phyloP scores from a whole-genome alignment of 2,113 vertebrate species.

The Macroglossus sobrinus region DNA sequence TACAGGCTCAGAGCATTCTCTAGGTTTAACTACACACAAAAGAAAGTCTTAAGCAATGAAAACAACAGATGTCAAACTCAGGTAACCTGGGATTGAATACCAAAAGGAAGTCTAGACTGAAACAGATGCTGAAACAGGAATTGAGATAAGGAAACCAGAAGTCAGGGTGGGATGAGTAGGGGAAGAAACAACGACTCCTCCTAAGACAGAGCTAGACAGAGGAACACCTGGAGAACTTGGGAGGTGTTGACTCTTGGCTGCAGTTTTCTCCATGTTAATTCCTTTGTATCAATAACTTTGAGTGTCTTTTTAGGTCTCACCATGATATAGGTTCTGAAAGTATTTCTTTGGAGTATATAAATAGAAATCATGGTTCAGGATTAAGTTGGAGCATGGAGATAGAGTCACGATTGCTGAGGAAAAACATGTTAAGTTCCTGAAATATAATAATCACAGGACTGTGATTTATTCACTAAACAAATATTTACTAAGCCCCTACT shows the following conservation, averaged over 20 bases:
- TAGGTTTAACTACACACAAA: not conserved
- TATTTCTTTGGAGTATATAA: not conserved
- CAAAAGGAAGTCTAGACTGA: not conserved
- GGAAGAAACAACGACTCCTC: not conserved
- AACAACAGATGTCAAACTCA: slow-evolving; percentile 41
- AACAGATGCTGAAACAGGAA: slow-evolving; percentile 26
- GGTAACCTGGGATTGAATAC: not conserved
- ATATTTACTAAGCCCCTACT: not conserved
- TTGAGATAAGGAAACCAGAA: slow-evolving; percentile 12
- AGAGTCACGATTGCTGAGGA: not conserved
- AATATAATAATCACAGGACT: not conserved
- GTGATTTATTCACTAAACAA: not conserved
- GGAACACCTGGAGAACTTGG: not conserved
- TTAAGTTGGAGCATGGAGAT: not conserved
- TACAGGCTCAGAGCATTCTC: not conserved
- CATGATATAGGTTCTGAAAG: not conserved
- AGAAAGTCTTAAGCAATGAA: not conserved
- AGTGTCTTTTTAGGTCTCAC: not conserved
- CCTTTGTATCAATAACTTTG: not conserved
- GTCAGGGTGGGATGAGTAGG: not conserved
- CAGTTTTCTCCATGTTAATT: not conserved
- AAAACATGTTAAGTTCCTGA: not conserved
- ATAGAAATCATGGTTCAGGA: not conserved
- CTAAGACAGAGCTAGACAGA: not conserved
- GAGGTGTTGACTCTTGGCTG: not conserved